Evolutionary conservation across 92 coral and sea anemone species (phyloP), one percentile per base, ranked within the genome.

Genomic region (Porites rus): DNA sequence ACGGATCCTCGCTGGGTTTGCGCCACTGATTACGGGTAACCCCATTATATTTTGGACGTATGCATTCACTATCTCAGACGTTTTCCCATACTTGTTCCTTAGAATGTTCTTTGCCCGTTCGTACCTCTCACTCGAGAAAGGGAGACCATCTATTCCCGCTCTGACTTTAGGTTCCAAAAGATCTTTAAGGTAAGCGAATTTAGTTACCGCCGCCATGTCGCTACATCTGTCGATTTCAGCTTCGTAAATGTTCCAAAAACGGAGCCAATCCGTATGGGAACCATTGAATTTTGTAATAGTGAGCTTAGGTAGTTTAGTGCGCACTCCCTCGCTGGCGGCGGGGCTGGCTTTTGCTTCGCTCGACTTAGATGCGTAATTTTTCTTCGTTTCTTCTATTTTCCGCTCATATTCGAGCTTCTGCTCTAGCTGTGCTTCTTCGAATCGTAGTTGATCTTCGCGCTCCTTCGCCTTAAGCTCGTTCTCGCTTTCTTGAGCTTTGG

Each of bases 71-170:
- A 88, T 28, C n/a, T 88, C 88, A 2, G 81, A 60, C 0, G 14
- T 69, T 69, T 82, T 65, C 12, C 91, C 87, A 75, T 88, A 88
- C 81, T 82, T 81, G 46, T n/a, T 74, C 3, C 28, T 64, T 72
- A 75, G 25, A 11, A 88, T 81, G 74, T 78, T 72, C 60, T 79
- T 87, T 9, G 86, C 86, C n/a, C 74, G 79, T 18, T 81, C 77
- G 24, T 88, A 88, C 51, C 82, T 87, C 76, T 88, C 87, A 43
- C 81, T 77, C 14, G 72, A 20, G 53, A 86, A 68, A 3, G 85
- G 89, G 76, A 77, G 60, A 9, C 85, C 84, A 62, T 77, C 89
- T 59, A 77, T 77, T 22, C 53, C 73, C 8, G 60, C 22, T 43
- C 82, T 74, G n/a, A 84, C 88, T 24, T 84, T 84, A 9, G 87